phyloP scores from a whole-genome alignment of 2,888 invertebrate species.

The Holacanthella duospinosa region DNA sequence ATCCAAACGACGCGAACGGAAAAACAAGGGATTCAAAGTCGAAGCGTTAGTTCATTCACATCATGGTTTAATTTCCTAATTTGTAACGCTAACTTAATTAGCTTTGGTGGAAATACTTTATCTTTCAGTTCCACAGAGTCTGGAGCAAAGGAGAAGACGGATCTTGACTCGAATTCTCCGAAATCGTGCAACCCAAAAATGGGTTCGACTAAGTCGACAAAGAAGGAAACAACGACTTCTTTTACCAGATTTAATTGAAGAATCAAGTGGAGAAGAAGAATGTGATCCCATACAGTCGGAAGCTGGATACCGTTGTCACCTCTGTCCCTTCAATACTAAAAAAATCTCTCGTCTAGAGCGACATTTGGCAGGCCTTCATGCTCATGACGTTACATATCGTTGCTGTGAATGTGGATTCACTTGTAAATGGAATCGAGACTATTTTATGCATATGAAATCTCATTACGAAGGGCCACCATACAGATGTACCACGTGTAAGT shows the following conservation, averaged over 20 bases:
- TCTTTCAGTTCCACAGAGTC: conserved; percentile 20
- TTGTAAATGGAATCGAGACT: conserved; percentile 53
- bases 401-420: conserved; percentile 55
- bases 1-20: neutral
- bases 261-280: conserved; percentile 35
- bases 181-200: conserved; percentile 26
- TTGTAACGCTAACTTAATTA: no score
- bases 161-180: conserved; percentile 26
- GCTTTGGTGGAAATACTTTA: neutral
- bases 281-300: conserved; percentile 34
- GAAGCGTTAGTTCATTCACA: conserved; percentile 2
- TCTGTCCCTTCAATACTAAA: conserved; percentile 48
- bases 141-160: conserved; percentile 29
- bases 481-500: conserved; percentile 51
- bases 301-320: conserved; percentile 43
- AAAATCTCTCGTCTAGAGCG: conserved; percentile 47
- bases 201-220: conserved; percentile 29
- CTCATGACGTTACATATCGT: conserved; percentile 50
- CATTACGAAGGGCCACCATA: conserved; percentile 55
- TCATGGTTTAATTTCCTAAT: neutral
- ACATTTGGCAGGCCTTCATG: conserved; percentile 49
- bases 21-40: conserved; percentile 5
- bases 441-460: conserved; percentile 52
- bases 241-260: conserved; percentile 16
- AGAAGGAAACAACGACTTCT: conserved; percentile 18